phyloP scores from a whole-genome alignment of 2,113 vertebrate genomes.

The Prietella phreatophila region DNA sequence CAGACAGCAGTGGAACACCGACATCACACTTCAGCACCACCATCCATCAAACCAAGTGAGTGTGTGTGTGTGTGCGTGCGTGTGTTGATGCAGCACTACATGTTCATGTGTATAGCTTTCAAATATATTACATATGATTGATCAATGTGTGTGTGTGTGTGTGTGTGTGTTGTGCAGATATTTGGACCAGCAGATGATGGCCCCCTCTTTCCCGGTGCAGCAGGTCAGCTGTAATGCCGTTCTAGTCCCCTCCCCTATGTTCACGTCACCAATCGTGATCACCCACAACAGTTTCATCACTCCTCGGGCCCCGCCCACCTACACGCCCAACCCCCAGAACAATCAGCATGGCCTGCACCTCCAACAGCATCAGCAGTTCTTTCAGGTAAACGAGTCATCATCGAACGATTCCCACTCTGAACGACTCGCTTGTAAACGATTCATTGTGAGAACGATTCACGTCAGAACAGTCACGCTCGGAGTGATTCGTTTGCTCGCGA shows the following conservation, averaged over 20 bases:
- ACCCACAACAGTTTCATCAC: slow-evolving; percentile 68
- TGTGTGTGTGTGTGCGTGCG: neutral
- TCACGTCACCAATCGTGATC: slow-evolving; percentile 75
- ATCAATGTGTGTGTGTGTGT: neutral
- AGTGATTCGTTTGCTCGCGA: neutral
- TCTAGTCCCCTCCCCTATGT: slow-evolving; percentile 67
- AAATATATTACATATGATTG: neutral
- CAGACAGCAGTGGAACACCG: slow-evolving; percentile 67
- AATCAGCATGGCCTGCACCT: slow-evolving; percentile 67
- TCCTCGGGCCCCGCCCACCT: slow-evolving; percentile 71
- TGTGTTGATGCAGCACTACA: neutral
- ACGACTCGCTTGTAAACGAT: neutral
- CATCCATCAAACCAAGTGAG: slow-evolving; percentile 73
- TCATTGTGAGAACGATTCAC: neutral
- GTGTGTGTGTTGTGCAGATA: slow-evolving; percentile 68
- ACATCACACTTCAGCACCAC: slow-evolving; percentile 73
- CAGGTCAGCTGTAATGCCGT: slow-evolving; percentile 68
- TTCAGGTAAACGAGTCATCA: slow-evolving; percentile 69
- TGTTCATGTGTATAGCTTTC: neutral
- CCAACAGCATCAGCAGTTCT: slow-evolving; percentile 75
- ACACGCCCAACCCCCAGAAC: slow-evolving; percentile 68
- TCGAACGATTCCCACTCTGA: neutral
- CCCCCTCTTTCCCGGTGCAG: slow-evolving; percentile 67
- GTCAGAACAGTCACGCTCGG: neutral
- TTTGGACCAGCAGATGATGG: slow-evolving; percentile 74